Evolutionary conservation across 35 echinoderm and acorn worm genomes (phyloP).

Genomic region (Lytechinus variegatus): DNA sequence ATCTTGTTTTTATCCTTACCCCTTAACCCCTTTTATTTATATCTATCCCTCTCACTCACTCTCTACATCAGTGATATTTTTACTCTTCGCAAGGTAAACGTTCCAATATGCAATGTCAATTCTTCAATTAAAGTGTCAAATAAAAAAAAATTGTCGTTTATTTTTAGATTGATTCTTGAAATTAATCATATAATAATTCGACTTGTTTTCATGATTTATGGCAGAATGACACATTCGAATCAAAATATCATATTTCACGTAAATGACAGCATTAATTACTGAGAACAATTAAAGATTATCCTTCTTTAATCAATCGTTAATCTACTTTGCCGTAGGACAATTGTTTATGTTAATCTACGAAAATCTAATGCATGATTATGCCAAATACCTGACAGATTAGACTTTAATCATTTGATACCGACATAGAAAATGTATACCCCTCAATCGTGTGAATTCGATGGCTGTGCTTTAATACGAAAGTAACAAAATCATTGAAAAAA

Average conservation of each 20-base stretch:
- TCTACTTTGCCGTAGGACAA: not conserved
- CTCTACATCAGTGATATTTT: not conserved
- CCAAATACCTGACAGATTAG: conserved; percentile 1
- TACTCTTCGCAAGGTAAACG: too few species aligned
- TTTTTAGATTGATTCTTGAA: not conserved
- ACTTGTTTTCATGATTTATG: not conserved
- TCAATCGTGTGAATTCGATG: not conserved
- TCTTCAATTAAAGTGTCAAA: not conserved
- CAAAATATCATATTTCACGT: not conserved
- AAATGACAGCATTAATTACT: not conserved
- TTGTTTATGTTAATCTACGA: not conserved
- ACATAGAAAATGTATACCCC: not conserved
- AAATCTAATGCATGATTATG: not conserved
- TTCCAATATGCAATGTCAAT: not conserved
- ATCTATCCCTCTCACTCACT: too few species aligned
- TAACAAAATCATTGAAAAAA: not conserved
- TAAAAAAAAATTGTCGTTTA: not conserved
- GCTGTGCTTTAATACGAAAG: not conserved
- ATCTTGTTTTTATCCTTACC: too few species aligned
- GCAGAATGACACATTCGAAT: not conserved
- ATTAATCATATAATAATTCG: not conserved
- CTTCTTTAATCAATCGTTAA: not conserved
- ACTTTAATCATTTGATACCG: not conserved
- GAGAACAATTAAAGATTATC: conserved; percentile 3
- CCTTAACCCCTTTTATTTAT: too few species aligned